phyloP scores from a whole-genome alignment of 2,888 invertebrate genomes.

The Protonemura montana region DNA sequence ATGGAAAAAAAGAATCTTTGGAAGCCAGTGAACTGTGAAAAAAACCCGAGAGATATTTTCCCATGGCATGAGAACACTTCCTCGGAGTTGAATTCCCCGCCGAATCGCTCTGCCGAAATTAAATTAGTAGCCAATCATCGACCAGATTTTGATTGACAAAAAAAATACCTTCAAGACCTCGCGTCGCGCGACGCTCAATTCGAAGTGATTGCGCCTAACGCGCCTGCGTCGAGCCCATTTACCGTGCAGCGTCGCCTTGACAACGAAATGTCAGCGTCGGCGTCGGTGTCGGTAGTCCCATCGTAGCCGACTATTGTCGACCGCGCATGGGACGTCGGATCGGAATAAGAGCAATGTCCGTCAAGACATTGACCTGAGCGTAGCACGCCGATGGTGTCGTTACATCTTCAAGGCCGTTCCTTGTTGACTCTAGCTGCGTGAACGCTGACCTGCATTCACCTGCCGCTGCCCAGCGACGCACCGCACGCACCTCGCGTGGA shows the following conservation, averaged over 20 bases:
- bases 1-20: not conserved
- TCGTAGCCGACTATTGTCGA: not conserved
- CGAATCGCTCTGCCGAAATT: not conserved
- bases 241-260: not conserved
- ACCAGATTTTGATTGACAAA: not conserved
- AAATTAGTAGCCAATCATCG: not conserved
- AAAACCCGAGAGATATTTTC: slow-evolving; percentile 1
- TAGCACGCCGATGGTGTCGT: not conserved
- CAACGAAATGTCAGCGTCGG: not conserved
- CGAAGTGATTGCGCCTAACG: not conserved
- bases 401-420: slow-evolving; percentile 16
- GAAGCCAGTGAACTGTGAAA: not conserved
- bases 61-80: not conserved
- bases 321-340: not conserved
- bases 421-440: not conserved
- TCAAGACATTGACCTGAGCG: slow-evolving; percentile 14
- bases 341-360: slow-evolving; percentile 9
- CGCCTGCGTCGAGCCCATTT: not conserved
- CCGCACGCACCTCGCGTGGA: not conserved
- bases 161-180: not conserved
- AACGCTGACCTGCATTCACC: slow-evolving; percentile 29
- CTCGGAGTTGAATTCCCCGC: not conserved
- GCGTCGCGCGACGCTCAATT: not conserved
- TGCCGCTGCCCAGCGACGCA: not conserved
- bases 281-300: not conserved